Percentiles rank a stretch among this genome's conserved stretches.
Evolutionary conservation across 2,797 vertebrate genomes (phyloP).

Genomic region (Alectoris magna): DNA sequence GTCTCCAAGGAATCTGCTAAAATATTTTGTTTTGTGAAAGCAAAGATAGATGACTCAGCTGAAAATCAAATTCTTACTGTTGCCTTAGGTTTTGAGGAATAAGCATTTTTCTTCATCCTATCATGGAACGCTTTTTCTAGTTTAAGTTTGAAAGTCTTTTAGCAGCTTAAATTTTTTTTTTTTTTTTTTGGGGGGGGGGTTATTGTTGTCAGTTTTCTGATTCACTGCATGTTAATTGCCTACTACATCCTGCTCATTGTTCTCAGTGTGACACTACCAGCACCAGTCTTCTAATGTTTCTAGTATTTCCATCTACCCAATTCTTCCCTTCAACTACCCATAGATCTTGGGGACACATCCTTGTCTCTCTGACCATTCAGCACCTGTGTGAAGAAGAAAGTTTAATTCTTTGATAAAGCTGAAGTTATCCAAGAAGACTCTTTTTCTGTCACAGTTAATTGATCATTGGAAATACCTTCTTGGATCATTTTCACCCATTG

Average conservation of each 20-base stretch:
- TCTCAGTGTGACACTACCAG: not conserved
- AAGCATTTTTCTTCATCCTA: not conserved
- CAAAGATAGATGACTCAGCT: constrained; percentile 3
- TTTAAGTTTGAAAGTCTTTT: not conserved
- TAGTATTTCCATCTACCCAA: not conserved
- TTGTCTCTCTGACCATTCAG: not conserved
- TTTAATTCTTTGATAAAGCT: not conserved
- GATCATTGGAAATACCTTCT: not conserved
- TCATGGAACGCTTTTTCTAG: not conserved
- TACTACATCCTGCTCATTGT: not conserved
- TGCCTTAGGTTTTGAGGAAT: not conserved
- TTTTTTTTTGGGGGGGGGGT: not conserved
- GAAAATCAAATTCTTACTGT: not conserved
- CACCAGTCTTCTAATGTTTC: not conserved
- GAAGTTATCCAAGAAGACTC: not conserved
- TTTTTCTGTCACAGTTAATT: not conserved
- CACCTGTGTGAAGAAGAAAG: not conserved
- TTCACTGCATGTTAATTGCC: not conserved
- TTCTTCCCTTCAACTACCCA: not conserved
- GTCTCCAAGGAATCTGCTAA: constrained; percentile 17
- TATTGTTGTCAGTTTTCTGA: not conserved
- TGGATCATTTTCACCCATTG: not conserved
- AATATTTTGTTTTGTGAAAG: constrained; percentile 17
- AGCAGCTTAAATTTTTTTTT: not conserved
- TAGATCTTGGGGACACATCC: not conserved